A percentile compares a stretch with the other conserved stretches of the same genome.
Evolutionary conservation across 1,140 invertebrate genomes (phyloP).

Genomic region (Alviniconcha marisindica): DNA sequence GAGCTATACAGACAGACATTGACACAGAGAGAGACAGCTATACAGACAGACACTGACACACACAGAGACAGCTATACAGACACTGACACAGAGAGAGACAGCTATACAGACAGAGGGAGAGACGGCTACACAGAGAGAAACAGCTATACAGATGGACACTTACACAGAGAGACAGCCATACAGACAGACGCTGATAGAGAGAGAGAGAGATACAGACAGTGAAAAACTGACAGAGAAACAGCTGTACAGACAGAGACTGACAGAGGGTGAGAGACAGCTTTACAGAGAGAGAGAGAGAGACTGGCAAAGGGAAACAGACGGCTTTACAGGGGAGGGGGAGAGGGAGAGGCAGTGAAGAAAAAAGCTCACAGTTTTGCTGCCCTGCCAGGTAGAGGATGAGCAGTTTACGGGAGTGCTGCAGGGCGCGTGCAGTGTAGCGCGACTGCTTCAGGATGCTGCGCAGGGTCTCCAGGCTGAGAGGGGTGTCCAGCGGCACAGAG

Average conservation of each 20-base stretch:
- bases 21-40: background rate
- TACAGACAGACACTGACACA: background rate
- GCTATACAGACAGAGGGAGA: background rate
- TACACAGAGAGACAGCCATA: background rate
- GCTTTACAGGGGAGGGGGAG: conserved; percentile 28
- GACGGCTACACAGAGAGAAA: background rate
- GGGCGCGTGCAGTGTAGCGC: conserved; percentile 69
- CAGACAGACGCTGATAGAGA: background rate
- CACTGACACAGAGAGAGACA: background rate
- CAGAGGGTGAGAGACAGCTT: background rate
- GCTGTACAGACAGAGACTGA: background rate
- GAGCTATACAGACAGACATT: background rate
- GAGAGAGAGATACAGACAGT: background rate
- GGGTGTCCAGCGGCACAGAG: conserved; percentile 71
- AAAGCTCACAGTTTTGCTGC: conserved; percentile 70
- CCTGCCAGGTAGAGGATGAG: conserved; percentile 72
- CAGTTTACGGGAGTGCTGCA: conserved; percentile 71
- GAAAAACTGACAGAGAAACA: background rate
- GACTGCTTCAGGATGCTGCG: conserved; percentile 64
- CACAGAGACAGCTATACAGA: background rate
- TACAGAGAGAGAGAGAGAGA: background rate
- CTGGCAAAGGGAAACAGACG: too few species aligned
- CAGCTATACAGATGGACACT: background rate
- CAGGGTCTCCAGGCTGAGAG: conserved; percentile 62
- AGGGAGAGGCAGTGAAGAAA: background rate